A percentile compares a stretch with the other conserved stretches of the same genome.
Conservation (phyloP, 2,888 invertebrate genomes). For the Cerastis rubricosa region DNA sequence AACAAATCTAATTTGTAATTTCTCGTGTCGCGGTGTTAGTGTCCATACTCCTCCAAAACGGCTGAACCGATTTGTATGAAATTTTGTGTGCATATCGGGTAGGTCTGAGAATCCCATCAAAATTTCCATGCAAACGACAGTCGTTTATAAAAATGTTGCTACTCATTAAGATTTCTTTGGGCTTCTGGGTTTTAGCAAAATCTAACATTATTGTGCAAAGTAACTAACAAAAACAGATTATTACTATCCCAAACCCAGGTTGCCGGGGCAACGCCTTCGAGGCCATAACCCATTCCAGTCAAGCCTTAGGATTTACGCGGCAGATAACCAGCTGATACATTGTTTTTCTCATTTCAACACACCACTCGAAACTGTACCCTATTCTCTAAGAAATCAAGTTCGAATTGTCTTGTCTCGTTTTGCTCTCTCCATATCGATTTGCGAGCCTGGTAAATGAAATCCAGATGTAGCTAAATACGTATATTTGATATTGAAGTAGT, state of each 20-base stretch:
- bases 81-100: too few species aligned
- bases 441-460: constrained; percentile 52
- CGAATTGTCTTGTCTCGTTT: neutral
- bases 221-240: constrained; percentile 3
- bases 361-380: constrained; percentile 20
- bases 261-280: constrained; percentile 19
- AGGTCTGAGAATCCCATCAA: too few species aligned
- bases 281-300: constrained; percentile 53
- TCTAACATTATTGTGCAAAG: neutral
- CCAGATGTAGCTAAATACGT: constrained; percentile 60
- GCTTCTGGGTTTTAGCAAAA: too few species aligned
- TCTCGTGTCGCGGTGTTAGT: too few species aligned
- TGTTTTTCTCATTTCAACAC: constrained; percentile 52
- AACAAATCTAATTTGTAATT: too few species aligned
- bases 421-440: constrained; percentile 50
- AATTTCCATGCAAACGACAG: too few species aligned
- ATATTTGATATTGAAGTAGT: constrained; percentile 56
- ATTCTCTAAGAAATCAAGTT: neutral
- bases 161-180: too few species aligned
- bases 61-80: too few species aligned
- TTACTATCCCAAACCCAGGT: constrained; percentile 18
- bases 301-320: constrained; percentile 55
- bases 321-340: constrained; percentile 62
- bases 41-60: too few species aligned
- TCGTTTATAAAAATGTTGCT: too few species aligned